Percentiles rank a stretch among this genome's conserved stretches.
Evolutionary conservation across 2,113 vertebrate species (phyloP).

Genomic region (Machaerirhynchus nigripectus): DNA sequence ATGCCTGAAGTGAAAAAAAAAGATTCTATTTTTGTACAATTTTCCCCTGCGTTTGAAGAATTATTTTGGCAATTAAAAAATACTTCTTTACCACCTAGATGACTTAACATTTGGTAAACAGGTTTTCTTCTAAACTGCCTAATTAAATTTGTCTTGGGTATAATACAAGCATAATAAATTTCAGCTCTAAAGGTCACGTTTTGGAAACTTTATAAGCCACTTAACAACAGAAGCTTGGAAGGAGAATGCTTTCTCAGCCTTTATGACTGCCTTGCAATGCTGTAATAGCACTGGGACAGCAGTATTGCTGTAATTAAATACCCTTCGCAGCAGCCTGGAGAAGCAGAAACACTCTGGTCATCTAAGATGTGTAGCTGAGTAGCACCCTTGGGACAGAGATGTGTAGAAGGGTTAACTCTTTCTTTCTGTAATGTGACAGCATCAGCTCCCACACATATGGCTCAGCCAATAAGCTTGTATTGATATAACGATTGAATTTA

Average conservation of each 20-base stretch:
- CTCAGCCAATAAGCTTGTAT: background rate
- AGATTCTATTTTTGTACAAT: background rate
- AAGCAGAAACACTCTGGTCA: background rate
- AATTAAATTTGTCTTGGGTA: conserved; percentile 45
- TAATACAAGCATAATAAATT: conserved; percentile 49
- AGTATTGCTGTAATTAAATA: conserved; percentile 34
- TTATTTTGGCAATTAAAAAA: background rate
- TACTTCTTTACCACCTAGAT: background rate
- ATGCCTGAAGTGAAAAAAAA: background rate
- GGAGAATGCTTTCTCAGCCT: conserved; percentile 52
- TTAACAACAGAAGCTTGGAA: conserved; percentile 41
- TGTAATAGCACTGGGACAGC: conserved; percentile 35
- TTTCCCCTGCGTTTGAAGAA: background rate
- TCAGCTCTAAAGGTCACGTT: conserved; percentile 46
- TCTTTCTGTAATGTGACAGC: background rate
- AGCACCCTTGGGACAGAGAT: background rate
- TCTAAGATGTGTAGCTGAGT: background rate
- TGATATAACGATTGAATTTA: background rate
- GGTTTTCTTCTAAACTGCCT: conserved; percentile 25
- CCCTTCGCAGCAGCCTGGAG: background rate
- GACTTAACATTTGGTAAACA: conserved; percentile 2
- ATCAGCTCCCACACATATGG: background rate
- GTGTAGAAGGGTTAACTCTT: background rate
- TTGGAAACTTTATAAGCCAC: conserved; percentile 51
- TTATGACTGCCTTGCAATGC: background rate